Percentiles rank a stretch among this genome's conserved stretches.
These are phyloP conservation scores for Vidua chalybeata DNA, from an alignment of 2,113 vertebrate genomes.

Conservation along the genomic window DNA sequence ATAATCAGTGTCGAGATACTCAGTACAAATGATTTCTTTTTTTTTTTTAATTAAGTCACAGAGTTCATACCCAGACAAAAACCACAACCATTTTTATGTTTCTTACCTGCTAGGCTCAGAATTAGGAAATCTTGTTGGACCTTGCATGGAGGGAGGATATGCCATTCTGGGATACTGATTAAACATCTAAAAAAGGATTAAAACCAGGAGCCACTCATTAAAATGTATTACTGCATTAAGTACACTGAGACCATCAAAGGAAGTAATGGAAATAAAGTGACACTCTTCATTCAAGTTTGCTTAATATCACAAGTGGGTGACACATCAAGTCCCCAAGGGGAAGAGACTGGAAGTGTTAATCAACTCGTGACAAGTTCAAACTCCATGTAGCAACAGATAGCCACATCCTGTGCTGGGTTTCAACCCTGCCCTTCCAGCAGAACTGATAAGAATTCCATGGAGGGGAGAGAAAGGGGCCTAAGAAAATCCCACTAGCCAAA, in stretches of 20 bases:
- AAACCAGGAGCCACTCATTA: neutral
- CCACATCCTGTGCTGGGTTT: neutral
- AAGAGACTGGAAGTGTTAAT: neutral
- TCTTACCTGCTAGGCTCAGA: conserved; percentile 88
- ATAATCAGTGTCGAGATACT: neutral
- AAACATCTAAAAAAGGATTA: conserved; percentile 83
- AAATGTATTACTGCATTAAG: neutral
- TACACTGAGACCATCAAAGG: neutral
- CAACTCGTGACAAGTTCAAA: neutral
- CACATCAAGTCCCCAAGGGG: neutral
- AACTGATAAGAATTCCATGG: neutral
- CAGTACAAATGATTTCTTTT: neutral
- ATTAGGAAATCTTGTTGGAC: conserved; percentile 83
- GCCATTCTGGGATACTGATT: conserved; percentile 91
- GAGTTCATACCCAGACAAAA: neutral
- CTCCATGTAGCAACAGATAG: neutral
- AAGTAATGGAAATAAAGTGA: neutral
- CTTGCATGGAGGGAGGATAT: conserved; percentile 81
- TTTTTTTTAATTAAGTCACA: neutral
- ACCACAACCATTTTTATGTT: neutral
- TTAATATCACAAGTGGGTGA: neutral
- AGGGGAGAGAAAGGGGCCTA: neutral
- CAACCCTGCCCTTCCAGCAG: neutral
- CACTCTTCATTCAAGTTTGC: neutral
- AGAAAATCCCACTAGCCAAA: neutral